Base-by-base conservation (phyloP, 2,888 invertebrate genomes). In the Amphiduros pacificus region DNA sequence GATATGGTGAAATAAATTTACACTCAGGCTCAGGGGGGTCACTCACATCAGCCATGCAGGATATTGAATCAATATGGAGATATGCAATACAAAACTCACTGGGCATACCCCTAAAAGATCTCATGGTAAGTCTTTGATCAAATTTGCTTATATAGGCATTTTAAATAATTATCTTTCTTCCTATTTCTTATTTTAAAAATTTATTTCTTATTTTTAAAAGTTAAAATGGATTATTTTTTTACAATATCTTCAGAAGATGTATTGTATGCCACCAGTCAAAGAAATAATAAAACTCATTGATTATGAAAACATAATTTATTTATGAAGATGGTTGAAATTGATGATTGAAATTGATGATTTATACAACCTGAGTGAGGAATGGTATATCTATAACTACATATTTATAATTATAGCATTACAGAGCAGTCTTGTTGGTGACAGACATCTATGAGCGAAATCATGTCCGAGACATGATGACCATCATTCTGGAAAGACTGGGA, bases 1-100 rank as follows among this genome's bases (percentile, higher is more conserved):
- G 87, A 76, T 85, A 93, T 71, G 96, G 96, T 0, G 92, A 92
- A 74, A 87, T 96, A 20, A 93, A 96, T 83, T 81, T 94, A 2
- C 94, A 95, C 79, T 78, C 86, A 0, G 90, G 90, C 58, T 87
- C 92, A 24, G 94, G 94, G 0, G 95, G 95, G 0, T 93, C 94
- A 0, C 84, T 94, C 59, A 89, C 90, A 9, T 87, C 93, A 0
- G 90, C 94, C 4, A 80, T 96, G 44, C 89, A 91, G 62, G 93
- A 96, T 82, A 77, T 96, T 58, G 91, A 93, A 78, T 87, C 89
- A 0, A 94, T 97, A 73, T 96, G 96, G 95, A 88, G 89, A 55
- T 87, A 89, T 70, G 90, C 91, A 1, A 86, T 96, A 61, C 88
- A 89, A 71, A 87, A 87, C 26, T 89, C 89, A 74, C 86, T 96